These are phyloP conservation scores for Apeltes quadracus DNA, from an alignment of 2,113 vertebrate species.

Conservation along the genomic window DNA sequence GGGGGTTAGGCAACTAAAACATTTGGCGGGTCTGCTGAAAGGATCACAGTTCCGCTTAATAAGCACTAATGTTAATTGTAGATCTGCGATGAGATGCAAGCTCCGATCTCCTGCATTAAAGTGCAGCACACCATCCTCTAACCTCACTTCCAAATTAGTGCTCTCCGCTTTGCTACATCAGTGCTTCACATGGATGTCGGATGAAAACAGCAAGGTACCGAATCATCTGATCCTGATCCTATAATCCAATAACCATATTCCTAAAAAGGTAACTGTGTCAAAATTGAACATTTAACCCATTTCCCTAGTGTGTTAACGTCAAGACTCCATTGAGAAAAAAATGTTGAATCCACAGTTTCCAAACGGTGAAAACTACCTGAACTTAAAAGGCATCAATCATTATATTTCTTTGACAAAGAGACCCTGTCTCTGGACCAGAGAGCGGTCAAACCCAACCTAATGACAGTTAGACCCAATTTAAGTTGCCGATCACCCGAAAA, in stretches of 20 bases:
- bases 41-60: neutral
- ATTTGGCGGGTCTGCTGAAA: neutral
- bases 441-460: neutral
- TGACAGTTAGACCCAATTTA: neutral
- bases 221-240: neutral
- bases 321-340: neutral
- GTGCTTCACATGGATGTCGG: neutral
- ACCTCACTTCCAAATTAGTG: neutral
- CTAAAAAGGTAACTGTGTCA: neutral
- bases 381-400: neutral
- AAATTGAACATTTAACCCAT: neutral
- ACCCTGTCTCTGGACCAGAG: neutral
- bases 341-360: neutral
- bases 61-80: neutral
- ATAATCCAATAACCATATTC: neutral
- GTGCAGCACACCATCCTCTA: neutral
- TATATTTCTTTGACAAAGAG: neutral
- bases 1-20: neutral
- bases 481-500: neutral
- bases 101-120: neutral
- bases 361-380: neutral
- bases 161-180: neutral
- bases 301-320: neutral
- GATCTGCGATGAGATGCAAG: neutral
- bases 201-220: neutral